Base-by-base conservation (phyloP, 2,888 invertebrate genomes). In the Byasa hedistus region DNA sequence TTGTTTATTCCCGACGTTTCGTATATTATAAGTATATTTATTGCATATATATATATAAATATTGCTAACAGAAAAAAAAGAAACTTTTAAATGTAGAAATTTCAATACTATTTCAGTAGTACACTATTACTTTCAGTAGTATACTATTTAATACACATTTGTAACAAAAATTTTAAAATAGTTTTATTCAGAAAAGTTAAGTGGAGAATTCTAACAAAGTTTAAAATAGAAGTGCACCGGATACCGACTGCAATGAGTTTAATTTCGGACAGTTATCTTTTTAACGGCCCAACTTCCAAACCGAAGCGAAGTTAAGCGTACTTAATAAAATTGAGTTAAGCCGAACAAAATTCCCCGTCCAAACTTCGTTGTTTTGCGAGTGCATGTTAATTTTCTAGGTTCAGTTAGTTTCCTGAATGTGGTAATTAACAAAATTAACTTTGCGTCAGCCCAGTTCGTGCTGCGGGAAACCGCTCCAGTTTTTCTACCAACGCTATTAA, bases 241-340 rank as follows among this genome's bases (percentile, higher is more conserved):
- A 57, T 7, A 23, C 23, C 58, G n/a, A 57, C 58, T 58, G 64
- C 64, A 58, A 22, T 36, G 36, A 36, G 54, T 19, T 36, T 58
- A 52, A 64, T 52, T 57, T 23, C 51, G 51, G 1, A 36, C 36
- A 57, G 51, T 64, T 64, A 57, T 36, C 57, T 64, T 58, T 64
- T 58, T 57, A 64, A 58, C 64, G 64, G 22, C 54, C 39, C 36
- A 64, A 64, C 58, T 64, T 64, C 39, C 21, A 15, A 59, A 54
- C 58, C 36, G n/a, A 23, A 32, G n/a, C 12, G 51, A 64, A 64
- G 64, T 64, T 52, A 64, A 24, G 23, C 36, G 24, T 59, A 24
- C 51, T 57, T 64, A 52, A 64, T 58, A 64, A 64, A 57, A 64
- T 64, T 58, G 52, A 58, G 58, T 64, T 58, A 39, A 64, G 54